These are phyloP conservation scores for Lithobates sylvaticus DNA, from an alignment of 2,797 vertebrate genomes.

Conservation along the genomic window DNA sequence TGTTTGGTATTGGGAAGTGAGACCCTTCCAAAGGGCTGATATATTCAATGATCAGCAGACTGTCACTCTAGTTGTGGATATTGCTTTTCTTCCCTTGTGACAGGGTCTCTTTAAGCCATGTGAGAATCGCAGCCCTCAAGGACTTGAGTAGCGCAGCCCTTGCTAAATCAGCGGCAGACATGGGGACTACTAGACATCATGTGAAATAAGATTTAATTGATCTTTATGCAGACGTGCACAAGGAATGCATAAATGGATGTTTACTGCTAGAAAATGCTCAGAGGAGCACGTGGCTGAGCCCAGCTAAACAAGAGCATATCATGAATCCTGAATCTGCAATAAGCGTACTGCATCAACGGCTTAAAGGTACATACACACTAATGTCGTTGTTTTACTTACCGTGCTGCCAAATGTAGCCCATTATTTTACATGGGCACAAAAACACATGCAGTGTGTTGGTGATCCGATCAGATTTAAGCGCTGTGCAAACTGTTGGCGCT, in stretches of 20 bases:
- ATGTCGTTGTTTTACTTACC: not conserved
- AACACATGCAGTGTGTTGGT: not conserved
- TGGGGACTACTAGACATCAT: not conserved
- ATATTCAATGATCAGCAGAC: not conserved
- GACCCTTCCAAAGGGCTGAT: no score
- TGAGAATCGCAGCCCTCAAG: not conserved
- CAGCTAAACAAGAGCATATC: not conserved
- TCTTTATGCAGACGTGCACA: not conserved
- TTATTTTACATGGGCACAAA: not conserved
- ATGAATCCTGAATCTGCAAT: not conserved
- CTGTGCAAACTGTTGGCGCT: no score
- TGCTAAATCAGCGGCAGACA: not conserved
- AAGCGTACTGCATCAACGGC: not conserved
- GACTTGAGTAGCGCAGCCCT: not conserved
- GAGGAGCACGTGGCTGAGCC: slow-evolving; percentile 8
- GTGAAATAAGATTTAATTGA: not conserved
- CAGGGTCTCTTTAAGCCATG: not conserved
- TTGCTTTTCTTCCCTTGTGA: not conserved
- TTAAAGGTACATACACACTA: not conserved
- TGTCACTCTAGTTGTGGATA: not conserved
- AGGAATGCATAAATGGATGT: not conserved
- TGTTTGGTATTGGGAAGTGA: not conserved
- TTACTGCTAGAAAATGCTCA: not conserved
- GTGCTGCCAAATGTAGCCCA: not conserved
- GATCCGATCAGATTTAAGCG: not conserved